Percentiles rank a stretch among this genome's conserved stretches.
Evolutionary conservation across 1,140 invertebrate genomes (phyloP).

Genomic region (Pseudomyrmex sp.): DNA sequence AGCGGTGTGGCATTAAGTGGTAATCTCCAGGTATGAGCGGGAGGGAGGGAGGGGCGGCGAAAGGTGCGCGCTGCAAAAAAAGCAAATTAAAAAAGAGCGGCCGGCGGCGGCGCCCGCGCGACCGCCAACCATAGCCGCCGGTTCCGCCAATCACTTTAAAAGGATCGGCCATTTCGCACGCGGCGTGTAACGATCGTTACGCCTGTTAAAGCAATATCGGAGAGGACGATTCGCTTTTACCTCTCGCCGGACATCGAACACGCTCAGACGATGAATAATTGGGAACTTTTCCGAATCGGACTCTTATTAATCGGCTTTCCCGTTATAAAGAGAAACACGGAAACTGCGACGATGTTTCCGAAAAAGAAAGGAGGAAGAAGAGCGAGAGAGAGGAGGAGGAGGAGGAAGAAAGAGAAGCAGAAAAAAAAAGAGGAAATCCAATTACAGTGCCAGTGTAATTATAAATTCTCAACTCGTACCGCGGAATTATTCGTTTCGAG

Average conservation of each 20-base stretch:
- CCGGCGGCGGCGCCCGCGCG: constrained; percentile 15
- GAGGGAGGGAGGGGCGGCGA: constrained; percentile 15
- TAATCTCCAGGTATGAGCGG: constrained; percentile 65
- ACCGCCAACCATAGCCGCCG: constrained; percentile 52
- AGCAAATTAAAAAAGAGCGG: constrained; percentile 72
- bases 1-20: constrained; percentile 66
- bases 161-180: constrained; percentile 69
- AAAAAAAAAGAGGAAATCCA: constrained; percentile 48
- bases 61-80: constrained; percentile 63
- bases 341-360: constrained; percentile 23
- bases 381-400: background rate
- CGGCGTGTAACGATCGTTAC: constrained; percentile 71
- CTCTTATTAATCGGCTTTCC: constrained; percentile 57
- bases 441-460: constrained; percentile 54
- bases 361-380: constrained; percentile 19
- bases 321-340: constrained; percentile 53
- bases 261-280: constrained; percentile 65
- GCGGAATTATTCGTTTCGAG: constrained; percentile 55
- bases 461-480: constrained; percentile 58
- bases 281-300: constrained; percentile 41
- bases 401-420: background rate
- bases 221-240: constrained; percentile 71
- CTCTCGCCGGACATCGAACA: constrained; percentile 30
- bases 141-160: constrained; percentile 75
- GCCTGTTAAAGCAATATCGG: constrained; percentile 70